phyloP scores from a whole-genome alignment of 1,140 invertebrate genomes.

The Callitettix versicolor region DNA sequence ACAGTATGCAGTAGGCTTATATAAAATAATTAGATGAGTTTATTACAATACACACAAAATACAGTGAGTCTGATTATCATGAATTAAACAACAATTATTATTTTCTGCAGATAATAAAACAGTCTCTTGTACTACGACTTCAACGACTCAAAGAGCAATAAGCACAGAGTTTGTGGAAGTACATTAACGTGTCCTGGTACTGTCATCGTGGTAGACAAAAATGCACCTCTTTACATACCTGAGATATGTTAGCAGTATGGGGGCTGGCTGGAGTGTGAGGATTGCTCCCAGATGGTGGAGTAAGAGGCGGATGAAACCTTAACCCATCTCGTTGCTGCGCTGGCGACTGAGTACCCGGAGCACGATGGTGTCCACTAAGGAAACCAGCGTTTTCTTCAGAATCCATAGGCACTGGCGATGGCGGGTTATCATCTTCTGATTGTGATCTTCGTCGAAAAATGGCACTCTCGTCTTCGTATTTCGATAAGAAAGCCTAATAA shows the following conservation, averaged over 20 bases:
- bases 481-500: constrained; percentile 70
- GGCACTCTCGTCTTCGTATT: constrained; percentile 85
- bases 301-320: constrained; percentile 63
- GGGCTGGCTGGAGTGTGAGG: constrained; percentile 82
- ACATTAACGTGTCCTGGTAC: no score
- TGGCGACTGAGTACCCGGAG: constrained; percentile 59
- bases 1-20: no score
- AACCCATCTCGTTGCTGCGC: constrained; percentile 49
- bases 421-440: constrained; percentile 91
- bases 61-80: no score
- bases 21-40: no score
- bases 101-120: no score
- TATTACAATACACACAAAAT: no score
- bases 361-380: constrained; percentile 38
- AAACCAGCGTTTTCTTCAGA: constrained; percentile 37
- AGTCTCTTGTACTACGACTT: no score
- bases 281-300: constrained; percentile 70
- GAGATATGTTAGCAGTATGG: constrained; percentile 47
- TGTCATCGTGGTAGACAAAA: no score
- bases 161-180: no score
- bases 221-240: constrained; percentile 30
- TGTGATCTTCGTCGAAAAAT: constrained; percentile 68
- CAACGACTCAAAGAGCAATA: no score
- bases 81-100: no score
- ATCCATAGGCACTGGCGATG: constrained; percentile 77